These are phyloP conservation scores for Egretta garzetta DNA, from an alignment of 2,113 vertebrate genomes.

Conservation along the genomic window DNA sequence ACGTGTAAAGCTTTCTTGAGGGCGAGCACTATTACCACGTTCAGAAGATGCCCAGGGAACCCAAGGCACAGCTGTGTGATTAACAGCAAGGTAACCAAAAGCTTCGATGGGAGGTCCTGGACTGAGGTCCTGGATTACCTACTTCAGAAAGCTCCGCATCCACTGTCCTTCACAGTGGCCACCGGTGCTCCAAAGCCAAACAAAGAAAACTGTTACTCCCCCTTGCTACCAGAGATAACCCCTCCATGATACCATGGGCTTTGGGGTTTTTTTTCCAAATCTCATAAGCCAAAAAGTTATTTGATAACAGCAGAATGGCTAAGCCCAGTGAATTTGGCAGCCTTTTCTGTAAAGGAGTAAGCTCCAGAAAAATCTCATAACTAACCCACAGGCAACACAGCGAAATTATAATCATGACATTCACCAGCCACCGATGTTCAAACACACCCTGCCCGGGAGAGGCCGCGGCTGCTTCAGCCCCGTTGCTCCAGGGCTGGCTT, in stretches of 20 bases:
- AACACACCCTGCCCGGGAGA: not conserved
- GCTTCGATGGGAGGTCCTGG: not conserved
- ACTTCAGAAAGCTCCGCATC: accelerated
- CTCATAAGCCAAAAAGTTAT: not conserved
- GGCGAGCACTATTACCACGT: accelerated
- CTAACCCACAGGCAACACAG: not conserved
- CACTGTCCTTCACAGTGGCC: too few relatives aligned
- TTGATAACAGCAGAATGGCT: not conserved
- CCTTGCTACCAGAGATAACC: too few relatives aligned
- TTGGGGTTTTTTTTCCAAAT: not conserved
- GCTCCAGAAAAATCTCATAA: not conserved
- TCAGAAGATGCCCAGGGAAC: not conserved
- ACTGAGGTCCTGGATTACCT: not conserved
- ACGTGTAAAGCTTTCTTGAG: accelerated
- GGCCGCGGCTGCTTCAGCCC: not conserved
- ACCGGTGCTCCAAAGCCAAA: not conserved
- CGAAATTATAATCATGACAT: not conserved
- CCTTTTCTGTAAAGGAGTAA: not conserved
- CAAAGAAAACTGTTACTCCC: too few relatives aligned
- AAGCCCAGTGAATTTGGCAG: too few relatives aligned
- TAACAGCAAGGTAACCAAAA: not conserved
- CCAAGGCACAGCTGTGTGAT: not conserved
- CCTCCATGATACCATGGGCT: accelerated
- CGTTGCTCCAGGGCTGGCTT: not conserved
- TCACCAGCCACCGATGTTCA: not conserved